phyloP scores from a whole-genome alignment of 2,888 invertebrate species.

The Drosophila mulleri region DNA sequence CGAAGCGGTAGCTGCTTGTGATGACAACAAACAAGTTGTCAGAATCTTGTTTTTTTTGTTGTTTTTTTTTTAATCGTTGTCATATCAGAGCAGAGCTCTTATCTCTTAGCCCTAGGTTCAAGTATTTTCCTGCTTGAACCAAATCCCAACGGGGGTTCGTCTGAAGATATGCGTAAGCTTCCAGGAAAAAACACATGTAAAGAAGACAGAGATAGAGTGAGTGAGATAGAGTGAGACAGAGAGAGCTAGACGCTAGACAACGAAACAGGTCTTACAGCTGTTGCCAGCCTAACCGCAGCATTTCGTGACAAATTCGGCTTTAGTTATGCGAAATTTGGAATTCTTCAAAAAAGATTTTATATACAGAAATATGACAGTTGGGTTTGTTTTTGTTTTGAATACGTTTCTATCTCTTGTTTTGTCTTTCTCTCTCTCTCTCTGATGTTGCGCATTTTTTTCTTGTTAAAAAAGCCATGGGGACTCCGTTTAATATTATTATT shows the following conservation, averaged over 20 bases:
- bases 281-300: constrained; percentile 45
- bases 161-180: constrained; percentile 21
- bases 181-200: constrained; percentile 22
- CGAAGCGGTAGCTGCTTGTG: constrained; percentile 60
- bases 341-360: constrained; percentile 33
- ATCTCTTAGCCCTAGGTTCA: constrained; percentile 27
- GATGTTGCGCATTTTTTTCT: constrained; percentile 42
- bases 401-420: neutral
- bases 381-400: constrained; percentile 31
- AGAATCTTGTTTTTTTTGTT: constrained; percentile 66
- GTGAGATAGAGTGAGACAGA: neutral
- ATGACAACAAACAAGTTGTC: constrained; percentile 76
- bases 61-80: constrained; percentile 53
- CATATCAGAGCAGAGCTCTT: constrained; percentile 27
- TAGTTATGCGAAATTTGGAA: constrained; percentile 61
- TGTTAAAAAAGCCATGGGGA: constrained; percentile 56
- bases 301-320: constrained; percentile 62
- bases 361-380: constrained; percentile 40
- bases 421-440: neutral
- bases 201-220: constrained; percentile 1
- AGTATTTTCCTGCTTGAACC: constrained; percentile 33
- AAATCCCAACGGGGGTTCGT: constrained; percentile 5
- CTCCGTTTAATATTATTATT: constrained; percentile 42
- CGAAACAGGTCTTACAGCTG: constrained; percentile 59
- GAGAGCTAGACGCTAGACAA: neutral